Evolutionary conservation across 1,140 invertebrate genomes (phyloP).

Genomic region (Cardiocondyla obscurior): DNA sequence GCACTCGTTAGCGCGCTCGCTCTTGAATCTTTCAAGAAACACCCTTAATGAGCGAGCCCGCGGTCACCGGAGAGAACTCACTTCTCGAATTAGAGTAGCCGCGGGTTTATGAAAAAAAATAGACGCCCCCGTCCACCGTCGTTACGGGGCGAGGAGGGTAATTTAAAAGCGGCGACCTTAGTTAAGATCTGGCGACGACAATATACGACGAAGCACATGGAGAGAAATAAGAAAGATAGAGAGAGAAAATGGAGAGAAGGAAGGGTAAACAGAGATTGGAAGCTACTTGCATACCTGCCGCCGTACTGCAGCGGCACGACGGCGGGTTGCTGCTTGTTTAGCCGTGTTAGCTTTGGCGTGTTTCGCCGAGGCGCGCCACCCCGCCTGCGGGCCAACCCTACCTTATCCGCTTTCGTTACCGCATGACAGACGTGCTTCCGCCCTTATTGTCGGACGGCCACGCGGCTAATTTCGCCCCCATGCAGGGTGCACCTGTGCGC

Average conservation of each 20-base stretch:
- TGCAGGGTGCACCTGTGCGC: conserved; percentile 10
- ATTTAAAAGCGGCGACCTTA: conserved; percentile 64
- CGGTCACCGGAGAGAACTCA: conserved; percentile 15
- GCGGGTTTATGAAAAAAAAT: conserved; percentile 10
- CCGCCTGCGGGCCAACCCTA: conserved; percentile 51
- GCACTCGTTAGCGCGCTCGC: background rate
- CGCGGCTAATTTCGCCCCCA: conserved; percentile 47
- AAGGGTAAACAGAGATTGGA: conserved; percentile 62
- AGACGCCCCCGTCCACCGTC: too few species aligned
- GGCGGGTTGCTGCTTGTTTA: conserved; percentile 66
- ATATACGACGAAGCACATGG: background rate
- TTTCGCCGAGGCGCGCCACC: conserved; percentile 4
- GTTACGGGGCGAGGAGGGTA: background rate
- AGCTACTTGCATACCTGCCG: conserved; percentile 57
- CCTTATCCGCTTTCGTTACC: conserved; percentile 57
- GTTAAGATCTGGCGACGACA: conserved; percentile 18
- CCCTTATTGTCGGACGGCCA: conserved; percentile 49
- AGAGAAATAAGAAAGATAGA: background rate
- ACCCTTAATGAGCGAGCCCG: background rate
- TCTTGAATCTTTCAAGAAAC: conserved; percentile 25
- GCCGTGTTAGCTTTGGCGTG: conserved; percentile 66
- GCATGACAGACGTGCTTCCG: conserved; percentile 56
- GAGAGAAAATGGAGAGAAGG: background rate
- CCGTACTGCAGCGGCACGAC: conserved; percentile 43
- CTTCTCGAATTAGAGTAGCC: conserved; percentile 9